A percentile compares a stretch with the other conserved stretches of the same genome.
phyloP scores from a whole-genome alignment of 2,113 vertebrate genomes.

The Tupaia tana region DNA sequence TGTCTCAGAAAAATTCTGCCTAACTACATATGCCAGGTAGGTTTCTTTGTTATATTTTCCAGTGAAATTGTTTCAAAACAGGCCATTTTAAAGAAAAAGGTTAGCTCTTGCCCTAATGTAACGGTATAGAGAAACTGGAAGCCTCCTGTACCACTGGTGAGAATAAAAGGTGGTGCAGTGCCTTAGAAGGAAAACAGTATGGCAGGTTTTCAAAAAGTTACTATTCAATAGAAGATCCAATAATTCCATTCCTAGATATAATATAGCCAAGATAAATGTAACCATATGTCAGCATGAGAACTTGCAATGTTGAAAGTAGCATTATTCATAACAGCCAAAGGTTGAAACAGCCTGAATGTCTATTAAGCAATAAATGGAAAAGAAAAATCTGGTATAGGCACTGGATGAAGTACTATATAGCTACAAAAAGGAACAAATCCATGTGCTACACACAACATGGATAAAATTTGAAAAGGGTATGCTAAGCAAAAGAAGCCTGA shows the following conservation, averaged over 20 bases:
- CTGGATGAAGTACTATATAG: background rate
- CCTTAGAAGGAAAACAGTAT: background rate
- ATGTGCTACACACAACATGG: background rate
- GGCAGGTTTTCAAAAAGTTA: background rate
- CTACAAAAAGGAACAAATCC: background rate
- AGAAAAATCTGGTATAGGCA: background rate
- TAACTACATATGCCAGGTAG: background rate
- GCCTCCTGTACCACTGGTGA: background rate
- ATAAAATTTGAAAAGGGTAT: background rate
- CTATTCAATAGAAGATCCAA: background rate
- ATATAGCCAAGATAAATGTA: background rate
- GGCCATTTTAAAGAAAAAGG: background rate
- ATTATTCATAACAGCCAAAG: conserved; percentile 2
- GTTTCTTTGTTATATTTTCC: background rate
- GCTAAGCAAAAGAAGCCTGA: background rate
- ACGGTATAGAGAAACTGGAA: background rate
- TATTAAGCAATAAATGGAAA: background rate
- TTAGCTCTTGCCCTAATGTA: conserved; percentile 6
- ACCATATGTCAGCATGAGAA: background rate
- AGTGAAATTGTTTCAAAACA: background rate
- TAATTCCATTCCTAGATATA: background rate
- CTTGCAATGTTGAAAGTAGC: background rate
- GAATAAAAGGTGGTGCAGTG: background rate
- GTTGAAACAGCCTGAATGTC: background rate
- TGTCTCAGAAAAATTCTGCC: background rate